These are phyloP conservation scores for Alces alces DNA, from an alignment of 2,113 vertebrate species.

Conservation along the genomic window DNA sequence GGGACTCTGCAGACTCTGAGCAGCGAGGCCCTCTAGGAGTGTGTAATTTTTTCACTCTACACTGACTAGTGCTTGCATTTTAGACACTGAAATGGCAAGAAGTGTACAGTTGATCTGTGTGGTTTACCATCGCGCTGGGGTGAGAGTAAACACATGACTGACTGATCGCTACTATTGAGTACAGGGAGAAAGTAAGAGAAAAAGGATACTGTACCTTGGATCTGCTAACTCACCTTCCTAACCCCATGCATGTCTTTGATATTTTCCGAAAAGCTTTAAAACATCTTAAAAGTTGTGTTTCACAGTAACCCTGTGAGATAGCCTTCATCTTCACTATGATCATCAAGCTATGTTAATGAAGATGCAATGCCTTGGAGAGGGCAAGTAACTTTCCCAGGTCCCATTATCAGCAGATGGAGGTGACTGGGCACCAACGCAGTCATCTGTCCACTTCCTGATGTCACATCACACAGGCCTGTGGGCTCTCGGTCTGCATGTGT, in stretches of 20 bases:
- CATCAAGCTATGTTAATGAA: not conserved
- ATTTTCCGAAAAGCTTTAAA: not conserved
- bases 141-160: not conserved
- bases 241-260: not conserved
- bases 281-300: not conserved
- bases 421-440: too few species aligned
- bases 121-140: not conserved
- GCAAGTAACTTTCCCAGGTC: not conserved
- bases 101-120: not conserved
- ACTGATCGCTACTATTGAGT: not conserved
- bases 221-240: not conserved
- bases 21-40: conserved; percentile 3
- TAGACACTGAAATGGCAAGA: not conserved
- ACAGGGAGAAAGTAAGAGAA: not conserved
- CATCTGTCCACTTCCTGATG: not conserved
- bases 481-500: fast-evolving
- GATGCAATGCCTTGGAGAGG: not conserved
- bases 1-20: conserved; percentile 54
- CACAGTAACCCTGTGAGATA: not conserved
- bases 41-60: conserved; percentile 47
- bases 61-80: not conserved
- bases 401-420: not conserved
- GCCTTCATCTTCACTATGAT: not conserved
- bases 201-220: not conserved
- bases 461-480: too few species aligned